Evolutionary conservation across 2,797 vertebrate species (phyloP), one percentile per base, ranked within the genome.

Genomic region (Schizopygopsis pylzovi): DNA sequence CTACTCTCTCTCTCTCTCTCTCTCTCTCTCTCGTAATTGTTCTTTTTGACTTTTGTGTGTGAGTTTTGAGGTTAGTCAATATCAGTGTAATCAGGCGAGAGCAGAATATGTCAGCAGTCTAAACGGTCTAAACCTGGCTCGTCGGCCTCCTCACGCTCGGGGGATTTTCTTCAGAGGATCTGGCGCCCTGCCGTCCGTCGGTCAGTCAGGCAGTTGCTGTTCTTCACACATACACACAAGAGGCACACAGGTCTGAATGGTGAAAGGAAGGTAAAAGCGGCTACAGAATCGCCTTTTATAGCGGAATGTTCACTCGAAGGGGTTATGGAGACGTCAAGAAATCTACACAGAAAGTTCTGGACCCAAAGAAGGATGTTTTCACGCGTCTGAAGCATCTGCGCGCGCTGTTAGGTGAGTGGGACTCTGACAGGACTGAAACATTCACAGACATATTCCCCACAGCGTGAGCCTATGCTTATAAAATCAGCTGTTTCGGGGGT

Each of bases 341-440:
- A 96, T 99, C 98, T 94, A 96, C 96, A 93, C 98, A 99, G 97
- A 99, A 99, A 96, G 97, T 97, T 96, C 96, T 99, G 96, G 98
- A 99, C 96, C 97, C 97, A 92, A 98, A 97, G 96, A 98, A 99
- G 96, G 98, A 99, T 93, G 97, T 97, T 5, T 93, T 98, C 88
- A 98, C 98, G 88, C 97, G 98, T 56, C 94, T 99, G 89, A 99
- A 98, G 93, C 98, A 99, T 96, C 98, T 99, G 89, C 96, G 97
- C 68, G 95, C 97, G 20, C 94, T 99, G 92, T 93, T 98, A 94
- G 98, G 98, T 99, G 96, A 98, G 95, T 92, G 89, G 88, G 92
- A 70, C 49, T 78, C 37, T 85, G 83, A 85, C 83, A 85, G 83
- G 37, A 85, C 75, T 15, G 16, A 28, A 16, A 41, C 75, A 18